Evolutionary conservation across 2,888 invertebrate species (phyloP).

Genomic region (Ochropleura plecta): DNA sequence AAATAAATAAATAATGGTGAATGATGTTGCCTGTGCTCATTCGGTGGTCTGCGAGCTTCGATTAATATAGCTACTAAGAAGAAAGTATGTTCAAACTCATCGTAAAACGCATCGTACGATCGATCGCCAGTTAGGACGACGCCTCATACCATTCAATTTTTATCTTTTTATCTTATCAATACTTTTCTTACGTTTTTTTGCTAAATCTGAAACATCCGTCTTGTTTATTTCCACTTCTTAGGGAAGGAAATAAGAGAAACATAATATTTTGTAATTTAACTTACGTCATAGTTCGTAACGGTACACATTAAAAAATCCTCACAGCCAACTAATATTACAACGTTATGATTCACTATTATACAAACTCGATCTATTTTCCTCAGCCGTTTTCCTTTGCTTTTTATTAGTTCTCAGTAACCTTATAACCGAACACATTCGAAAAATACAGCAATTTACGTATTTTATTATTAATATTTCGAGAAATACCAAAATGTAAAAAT

Average conservation of each 20-base stretch:
- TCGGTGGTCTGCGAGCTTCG: too few species aligned
- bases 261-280: slow-evolving; percentile 15
- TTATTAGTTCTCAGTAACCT: background rate
- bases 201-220: slow-evolving; percentile 3
- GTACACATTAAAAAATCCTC: background rate
- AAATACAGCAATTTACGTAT: background rate
- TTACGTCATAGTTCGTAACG: slow-evolving; percentile 25
- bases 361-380: background rate
- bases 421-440: background rate
- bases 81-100: too few species aligned
- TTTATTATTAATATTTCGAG: too few species aligned
- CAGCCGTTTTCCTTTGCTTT: slow-evolving; percentile 6
- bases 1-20: too few species aligned
- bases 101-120: too few species aligned
- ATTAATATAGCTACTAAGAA: too few species aligned
- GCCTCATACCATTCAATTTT: too few species aligned
- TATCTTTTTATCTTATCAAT: background rate
- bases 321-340: background rate
- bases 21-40: too few species aligned
- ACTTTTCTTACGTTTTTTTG: background rate
- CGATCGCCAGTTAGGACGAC: too few species aligned
- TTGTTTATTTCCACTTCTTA: background rate
- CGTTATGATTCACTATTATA: slow-evolving; percentile 4
- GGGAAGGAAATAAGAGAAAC: slow-evolving; percentile 25
- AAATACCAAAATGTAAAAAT: too few species aligned